Conservation (phyloP, 2,888 invertebrate species). For the Dicyrtoma fusca region DNA sequence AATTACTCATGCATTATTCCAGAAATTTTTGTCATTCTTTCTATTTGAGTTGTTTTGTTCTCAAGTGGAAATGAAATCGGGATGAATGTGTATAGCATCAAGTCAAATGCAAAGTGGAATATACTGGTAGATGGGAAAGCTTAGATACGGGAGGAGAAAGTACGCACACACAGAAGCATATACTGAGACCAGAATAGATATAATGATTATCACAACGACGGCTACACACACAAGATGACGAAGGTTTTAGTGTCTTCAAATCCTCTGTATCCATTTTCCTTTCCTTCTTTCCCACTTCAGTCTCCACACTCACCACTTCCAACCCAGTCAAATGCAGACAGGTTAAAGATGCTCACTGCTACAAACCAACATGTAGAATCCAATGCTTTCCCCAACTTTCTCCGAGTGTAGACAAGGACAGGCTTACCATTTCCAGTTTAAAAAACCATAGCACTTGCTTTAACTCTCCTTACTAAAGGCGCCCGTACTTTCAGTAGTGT, state of each 20-base stretch:
- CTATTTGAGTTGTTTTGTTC: slow-evolving; percentile 40
- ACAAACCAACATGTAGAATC: no score
- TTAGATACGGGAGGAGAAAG: background rate
- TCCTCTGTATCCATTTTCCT: background rate
- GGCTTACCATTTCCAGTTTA: no score
- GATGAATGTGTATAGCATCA: slow-evolving; percentile 36
- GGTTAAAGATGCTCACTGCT: no score
- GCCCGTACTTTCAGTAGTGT: no score
- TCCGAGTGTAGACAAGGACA: no score
- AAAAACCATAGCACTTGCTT: no score
- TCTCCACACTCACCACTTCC: background rate
- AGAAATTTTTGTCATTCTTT: slow-evolving; percentile 40
- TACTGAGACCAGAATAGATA: background rate
- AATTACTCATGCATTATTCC: slow-evolving; percentile 40
- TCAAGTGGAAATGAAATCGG: slow-evolving; percentile 40
- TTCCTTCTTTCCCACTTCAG: background rate
- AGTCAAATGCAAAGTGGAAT: slow-evolving; percentile 30
- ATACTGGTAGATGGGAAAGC: slow-evolving; percentile 5
- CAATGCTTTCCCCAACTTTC: no score
- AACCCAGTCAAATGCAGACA: no score
- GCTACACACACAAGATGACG: no score
- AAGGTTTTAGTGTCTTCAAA: background rate
- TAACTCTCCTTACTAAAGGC: no score
- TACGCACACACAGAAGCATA: background rate
- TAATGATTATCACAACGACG: no score